Evolutionary conservation across 2,113 vertebrate species (phyloP), one percentile per base, ranked within the genome.

Genomic region (Aspidoscelis tigris): DNA sequence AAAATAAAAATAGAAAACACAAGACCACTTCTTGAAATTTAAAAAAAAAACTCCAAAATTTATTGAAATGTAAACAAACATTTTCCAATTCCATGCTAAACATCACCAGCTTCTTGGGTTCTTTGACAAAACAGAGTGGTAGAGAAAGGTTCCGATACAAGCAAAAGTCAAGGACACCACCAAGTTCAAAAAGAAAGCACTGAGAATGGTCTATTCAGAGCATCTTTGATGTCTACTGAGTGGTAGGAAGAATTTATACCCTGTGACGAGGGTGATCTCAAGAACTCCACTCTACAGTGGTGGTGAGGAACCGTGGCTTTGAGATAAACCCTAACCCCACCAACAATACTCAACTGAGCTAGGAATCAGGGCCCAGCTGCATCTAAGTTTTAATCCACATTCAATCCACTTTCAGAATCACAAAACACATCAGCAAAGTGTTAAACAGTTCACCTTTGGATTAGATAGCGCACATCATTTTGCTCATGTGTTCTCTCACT

Each of bases 11-110:
- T 44, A 83, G 2, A 43, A 68, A 66, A 24, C 41, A 73, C 68
- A 78, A 78, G 70, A 18, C n/a, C n/a, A 9, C 24, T 20, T 2
- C 2, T 18, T 72, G 18, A 73, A 86, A 68, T 43, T 65, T 86
- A n/a, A n/a, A 14, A 2, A n/a, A 73, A 84, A 82, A 82, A 64
- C 24, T 58, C 72, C 78, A 78, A 86, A 82, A 68, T 88, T 88
- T 88, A 88, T 86, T 88, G 84, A 83, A 80, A 72, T 66, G 76
- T 86, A 80, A 86, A 82, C 87, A 80, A 83, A 80, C 75, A 14
- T 64, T 73, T n/a, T 20, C 24, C 9, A 77, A 74, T 71, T 64
- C 50, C 74, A 71, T 24, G 33, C 87, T 87, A 84, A 47, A 87
- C 44, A 50, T 50, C 47, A 33, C 66, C 61, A 53, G 64, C n/a